Evolutionary conservation across 2,797 vertebrate species (phyloP).

Genomic region (Catostomus latipinnis): DNA sequence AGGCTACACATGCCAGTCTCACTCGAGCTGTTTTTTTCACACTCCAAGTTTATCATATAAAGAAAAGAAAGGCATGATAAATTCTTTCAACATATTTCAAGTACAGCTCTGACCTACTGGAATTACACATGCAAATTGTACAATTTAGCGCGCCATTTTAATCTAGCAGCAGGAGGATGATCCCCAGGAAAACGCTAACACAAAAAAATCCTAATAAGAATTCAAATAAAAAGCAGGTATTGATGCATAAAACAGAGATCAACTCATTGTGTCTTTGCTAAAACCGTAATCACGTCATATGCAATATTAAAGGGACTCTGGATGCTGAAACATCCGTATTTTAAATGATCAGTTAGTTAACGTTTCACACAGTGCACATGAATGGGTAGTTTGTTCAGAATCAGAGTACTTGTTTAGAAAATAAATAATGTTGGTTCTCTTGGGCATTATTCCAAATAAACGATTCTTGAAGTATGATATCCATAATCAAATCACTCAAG

Average conservation of each 20-base stretch:
- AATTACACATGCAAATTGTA: neutral
- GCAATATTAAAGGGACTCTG: constrained; percentile 7
- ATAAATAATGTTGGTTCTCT: neutral
- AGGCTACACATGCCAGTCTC: neutral
- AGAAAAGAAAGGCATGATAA: neutral
- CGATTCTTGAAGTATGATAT: neutral
- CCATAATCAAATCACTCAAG: neutral
- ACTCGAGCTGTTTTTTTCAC: neutral
- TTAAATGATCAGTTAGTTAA: neutral
- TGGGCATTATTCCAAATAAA: constrained; percentile 6
- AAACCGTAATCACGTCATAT: constrained; percentile 1
- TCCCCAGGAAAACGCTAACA: neutral
- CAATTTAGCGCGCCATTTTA: neutral
- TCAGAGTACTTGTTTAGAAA: neutral
- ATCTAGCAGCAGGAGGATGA: neutral
- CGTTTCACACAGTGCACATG: neutral
- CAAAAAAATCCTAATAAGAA: neutral
- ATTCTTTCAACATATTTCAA: constrained; percentile 3
- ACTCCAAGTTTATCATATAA: neutral
- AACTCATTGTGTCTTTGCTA: neutral
- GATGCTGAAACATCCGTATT: neutral
- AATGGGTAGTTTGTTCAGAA: neutral
- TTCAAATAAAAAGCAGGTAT: constrained; percentile 1
- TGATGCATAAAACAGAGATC: neutral
- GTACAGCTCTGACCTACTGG: neutral